phyloP scores from a whole-genome alignment of 2,888 invertebrate genomes.

The Leptothorax acervorum region DNA sequence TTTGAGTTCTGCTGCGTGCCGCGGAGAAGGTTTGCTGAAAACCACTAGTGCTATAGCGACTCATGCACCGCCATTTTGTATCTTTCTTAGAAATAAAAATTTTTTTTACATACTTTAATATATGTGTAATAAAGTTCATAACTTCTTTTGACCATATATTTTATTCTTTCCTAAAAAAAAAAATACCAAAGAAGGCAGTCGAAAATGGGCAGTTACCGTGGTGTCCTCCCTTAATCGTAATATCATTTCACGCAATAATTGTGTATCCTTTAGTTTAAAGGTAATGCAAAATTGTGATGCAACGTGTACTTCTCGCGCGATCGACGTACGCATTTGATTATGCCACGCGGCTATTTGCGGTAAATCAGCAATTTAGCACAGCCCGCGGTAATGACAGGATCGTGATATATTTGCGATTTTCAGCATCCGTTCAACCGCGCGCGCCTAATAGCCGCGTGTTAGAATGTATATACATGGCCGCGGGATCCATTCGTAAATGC shows the following conservation, averaged over 20 bases:
- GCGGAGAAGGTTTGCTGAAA: too few relatives aligned
- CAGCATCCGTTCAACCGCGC: slow-evolving; percentile 36
- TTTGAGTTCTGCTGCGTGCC: too few relatives aligned
- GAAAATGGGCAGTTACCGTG: too few relatives aligned
- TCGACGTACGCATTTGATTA: slow-evolving; percentile 27
- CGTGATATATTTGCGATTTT: slow-evolving; percentile 57
- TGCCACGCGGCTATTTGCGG: not conserved
- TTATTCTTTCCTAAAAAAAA: too few relatives aligned
- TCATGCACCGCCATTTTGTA: too few relatives aligned
- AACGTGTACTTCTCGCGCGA: not conserved
- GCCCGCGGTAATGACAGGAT: slow-evolving; percentile 51
- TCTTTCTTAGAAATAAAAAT: too few relatives aligned
- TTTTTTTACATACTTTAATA: too few relatives aligned
- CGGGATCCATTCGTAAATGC: slow-evolving; percentile 55
- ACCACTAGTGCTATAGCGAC: too few relatives aligned
- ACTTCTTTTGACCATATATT: too few relatives aligned
- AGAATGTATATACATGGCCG: slow-evolving; percentile 27
- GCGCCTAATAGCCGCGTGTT: slow-evolving; percentile 14
- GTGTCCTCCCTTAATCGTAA: too few relatives aligned
- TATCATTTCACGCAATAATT: not conserved
- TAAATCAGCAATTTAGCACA: slow-evolving; percentile 20
- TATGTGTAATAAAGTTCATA: too few relatives aligned
- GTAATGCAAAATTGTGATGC: not conserved
- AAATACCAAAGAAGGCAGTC: too few relatives aligned
- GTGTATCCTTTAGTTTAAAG: not conserved